A percentile compares a stretch with the other conserved stretches of the same genome.
Evolutionary conservation across 2,888 invertebrate genomes (phyloP).

Genomic region (Lysandra bellargus): DNA sequence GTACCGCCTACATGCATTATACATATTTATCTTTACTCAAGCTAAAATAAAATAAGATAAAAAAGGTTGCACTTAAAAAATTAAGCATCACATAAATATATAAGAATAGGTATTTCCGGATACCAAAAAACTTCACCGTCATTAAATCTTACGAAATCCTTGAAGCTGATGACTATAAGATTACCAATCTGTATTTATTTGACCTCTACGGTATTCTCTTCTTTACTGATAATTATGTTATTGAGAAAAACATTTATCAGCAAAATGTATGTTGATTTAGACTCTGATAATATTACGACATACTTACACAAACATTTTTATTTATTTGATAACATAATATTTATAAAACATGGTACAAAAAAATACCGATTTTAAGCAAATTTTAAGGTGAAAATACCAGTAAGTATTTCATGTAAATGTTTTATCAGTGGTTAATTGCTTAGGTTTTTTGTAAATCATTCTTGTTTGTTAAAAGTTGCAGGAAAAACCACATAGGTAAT

Average conservation of each 20-base stretch:
- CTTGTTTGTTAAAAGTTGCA: background rate
- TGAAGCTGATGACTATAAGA: constrained; percentile 52
- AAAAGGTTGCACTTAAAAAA: background rate
- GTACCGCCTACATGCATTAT: too few species aligned
- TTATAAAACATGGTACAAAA: background rate
- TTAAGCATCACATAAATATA: background rate
- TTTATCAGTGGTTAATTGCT: background rate
- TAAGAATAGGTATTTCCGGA: background rate
- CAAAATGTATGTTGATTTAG: background rate
- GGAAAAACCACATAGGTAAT: background rate
- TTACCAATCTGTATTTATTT: constrained; percentile 61
- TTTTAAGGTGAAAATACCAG: background rate
- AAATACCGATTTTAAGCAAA: background rate
- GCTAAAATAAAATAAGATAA: too few species aligned
- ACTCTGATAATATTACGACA: background rate
- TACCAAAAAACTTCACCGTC: background rate
- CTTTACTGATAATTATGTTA: constrained; percentile 50
- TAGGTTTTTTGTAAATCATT: background rate
- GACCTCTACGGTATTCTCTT: constrained; percentile 62
- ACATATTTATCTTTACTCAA: too few species aligned
- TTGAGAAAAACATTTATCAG: constrained; percentile 37
- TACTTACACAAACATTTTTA: background rate
- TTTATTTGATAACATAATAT: background rate
- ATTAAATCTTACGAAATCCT: constrained; percentile 44
- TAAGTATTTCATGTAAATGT: background rate